Base-by-base conservation (phyloP, 2,113 vertebrate species). In the Oreochromis aureus region DNA sequence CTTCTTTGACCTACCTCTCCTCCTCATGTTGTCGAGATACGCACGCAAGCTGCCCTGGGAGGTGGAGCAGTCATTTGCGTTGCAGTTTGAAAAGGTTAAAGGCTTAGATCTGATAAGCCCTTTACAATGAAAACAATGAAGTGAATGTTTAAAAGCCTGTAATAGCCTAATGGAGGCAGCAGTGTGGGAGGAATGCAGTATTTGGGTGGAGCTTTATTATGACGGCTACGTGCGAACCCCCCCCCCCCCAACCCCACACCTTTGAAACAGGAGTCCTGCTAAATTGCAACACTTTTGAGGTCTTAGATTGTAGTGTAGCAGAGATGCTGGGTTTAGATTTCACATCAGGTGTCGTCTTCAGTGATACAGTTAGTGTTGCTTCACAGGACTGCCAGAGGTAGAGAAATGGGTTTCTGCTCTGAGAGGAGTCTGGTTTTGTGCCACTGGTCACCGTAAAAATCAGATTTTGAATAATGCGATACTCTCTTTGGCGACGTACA, bases 41-140 rank as follows among this genome's bases (percentile, higher is more conserved):
- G 44, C 58, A 89, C 32, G 80, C 82, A 55, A 44, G 27, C 56
- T 85, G 71, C 84, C 80, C 69, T 2, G n/a, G 84, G 82, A 87
- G 84, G 88, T 4, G 84, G 76, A 58, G 85, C 81, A 6, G 58
- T 66, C 15, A 12, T 89, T 91, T 80, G 22, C 4, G 59, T 55
- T 84, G 85, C 82, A 85, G 41, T 92, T 92, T 95, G 46, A 90
- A 91, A 87, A 69, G 84, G 71, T 27, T 59, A 32, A 81, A 22
- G 51, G 82, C 80, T 84, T 39, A 18, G 81, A 90, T 93, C 91
- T 91, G 94, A 94, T 94, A 93, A 94, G 91, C 81, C 82, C 86
- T 89, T 82, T 58, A 88, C 84, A 94, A 92, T 79, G 80, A 94
- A 92, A 93, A 94, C 93, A 94, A 91, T 59, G 69, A 94, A 71